Base-by-base conservation (phyloP, 2,888 invertebrate genomes). In the Synergus laeviventris region DNA sequence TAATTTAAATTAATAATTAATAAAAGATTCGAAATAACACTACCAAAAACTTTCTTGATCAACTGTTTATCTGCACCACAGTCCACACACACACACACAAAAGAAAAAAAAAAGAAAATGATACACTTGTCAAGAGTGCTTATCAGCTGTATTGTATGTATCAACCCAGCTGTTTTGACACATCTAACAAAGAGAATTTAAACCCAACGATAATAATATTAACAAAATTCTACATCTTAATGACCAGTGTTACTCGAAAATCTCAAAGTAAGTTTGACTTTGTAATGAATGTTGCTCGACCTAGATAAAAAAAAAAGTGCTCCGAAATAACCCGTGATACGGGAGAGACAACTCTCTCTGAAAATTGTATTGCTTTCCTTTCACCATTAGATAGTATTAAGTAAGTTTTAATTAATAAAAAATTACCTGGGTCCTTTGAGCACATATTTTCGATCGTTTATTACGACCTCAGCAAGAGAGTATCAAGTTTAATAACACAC, bases 381-480 rank as follows among this genome's bases (percentile, higher is more conserved):
- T 31, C 16, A n/a, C 2, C 8, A 24, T 2, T 24, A 56, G 39
- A n/a, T 12, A n/a, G 38, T 36, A 24, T 49, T 38, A 38, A 12
- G 7, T 2, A 21, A 24, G 4, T 56, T 36, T 36, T 24, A 14
- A 31, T 18, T 12, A 16, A 24, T 62, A 31, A 38, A 80, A 54
- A 78, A 74, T 85, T 86, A 88, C 88, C 88, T 88, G 87, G 86
- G 84, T 86, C 85, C 76, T 83, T 84, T 76, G 80, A 83, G 79
- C 79, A 83, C 86, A 86, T 85, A 85, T 82, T 84, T 86, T 76
- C 76, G 76, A 77, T 81, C 82, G 82, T 78, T 83, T 83, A 84
- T 84, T 83, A 83, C 81, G 83, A 81, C 76, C 77, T 80, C 70
- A 79, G 81, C 79, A 79, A 76, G 73, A 83, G 81, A 79, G 81